A percentile compares a stretch with the other conserved stretches of the same genome.
phyloP scores from a whole-genome alignment of 1,140 invertebrate genomes.

The Pogonus chalceus region DNA sequence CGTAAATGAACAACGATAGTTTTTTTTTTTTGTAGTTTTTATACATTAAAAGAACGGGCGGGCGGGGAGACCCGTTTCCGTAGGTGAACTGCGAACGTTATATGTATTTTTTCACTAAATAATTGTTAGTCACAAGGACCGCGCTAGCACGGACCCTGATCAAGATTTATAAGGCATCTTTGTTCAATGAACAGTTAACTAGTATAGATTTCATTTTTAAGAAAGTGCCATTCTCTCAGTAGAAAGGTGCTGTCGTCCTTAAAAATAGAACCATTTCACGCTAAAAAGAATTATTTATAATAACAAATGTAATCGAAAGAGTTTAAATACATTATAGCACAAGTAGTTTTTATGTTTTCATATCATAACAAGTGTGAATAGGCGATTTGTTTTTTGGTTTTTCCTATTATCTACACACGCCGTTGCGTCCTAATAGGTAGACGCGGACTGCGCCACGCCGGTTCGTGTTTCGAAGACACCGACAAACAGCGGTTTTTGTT shows the following conservation, averaged over 20 bases:
- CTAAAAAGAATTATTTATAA: conserved; percentile 7
- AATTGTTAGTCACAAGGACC: conserved; percentile 1
- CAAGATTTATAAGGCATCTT: conserved; percentile 6
- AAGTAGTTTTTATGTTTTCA: background rate
- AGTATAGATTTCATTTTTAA: conserved; percentile 6
- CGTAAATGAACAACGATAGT: too few species aligned
- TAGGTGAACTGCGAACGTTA: conserved; percentile 1
- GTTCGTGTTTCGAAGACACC: too few species aligned
- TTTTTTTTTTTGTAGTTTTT: too few species aligned
- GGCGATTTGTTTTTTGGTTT: background rate
- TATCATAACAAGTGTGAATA: background rate
- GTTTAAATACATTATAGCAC: conserved; percentile 7
- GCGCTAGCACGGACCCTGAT: background rate
- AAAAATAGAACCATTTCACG: conserved; percentile 7
- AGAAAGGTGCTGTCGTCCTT: conserved; percentile 6
- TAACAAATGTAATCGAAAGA: conserved; percentile 7
- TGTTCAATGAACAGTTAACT: conserved; percentile 7
- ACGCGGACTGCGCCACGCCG: too few species aligned
- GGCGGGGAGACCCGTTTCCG: background rate
- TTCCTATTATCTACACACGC: conserved; percentile 1
- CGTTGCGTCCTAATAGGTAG: too few species aligned
- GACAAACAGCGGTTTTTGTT: too few species aligned
- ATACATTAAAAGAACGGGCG: background rate
- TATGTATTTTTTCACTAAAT: conserved; percentile 7
- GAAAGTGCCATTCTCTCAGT: conserved; percentile 7